Evolutionary conservation across 2,888 invertebrate species (phyloP).

Genomic region (Troglohyphantes excavatus): DNA sequence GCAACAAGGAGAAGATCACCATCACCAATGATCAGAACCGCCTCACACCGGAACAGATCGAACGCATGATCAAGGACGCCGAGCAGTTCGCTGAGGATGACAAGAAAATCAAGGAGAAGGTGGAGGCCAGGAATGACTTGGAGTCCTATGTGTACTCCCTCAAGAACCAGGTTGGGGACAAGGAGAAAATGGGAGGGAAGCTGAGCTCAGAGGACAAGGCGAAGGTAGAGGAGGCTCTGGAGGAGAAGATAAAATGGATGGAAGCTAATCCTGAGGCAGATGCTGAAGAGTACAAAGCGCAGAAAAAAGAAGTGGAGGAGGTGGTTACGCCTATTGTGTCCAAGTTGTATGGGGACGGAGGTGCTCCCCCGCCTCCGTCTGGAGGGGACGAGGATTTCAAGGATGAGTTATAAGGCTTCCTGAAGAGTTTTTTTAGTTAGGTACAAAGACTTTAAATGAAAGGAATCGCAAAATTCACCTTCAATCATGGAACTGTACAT

Average conservation of each 20-base stretch:
- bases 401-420: constrained; percentile 84
- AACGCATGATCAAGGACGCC: constrained; percentile 99
- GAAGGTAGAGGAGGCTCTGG: constrained; percentile 96
- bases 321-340: constrained; percentile 98
- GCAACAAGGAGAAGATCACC: constrained; percentile 98
- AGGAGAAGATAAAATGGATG: constrained; percentile 98
- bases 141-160: constrained; percentile 98
- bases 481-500: constrained; percentile 54
- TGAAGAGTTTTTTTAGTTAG: neutral
- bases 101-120: constrained; percentile 96
- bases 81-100: constrained; percentile 99
- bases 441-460: neutral
- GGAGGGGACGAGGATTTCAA: constrained; percentile 90
- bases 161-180: constrained; percentile 97
- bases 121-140: constrained; percentile 97
- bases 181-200: constrained; percentile 98
- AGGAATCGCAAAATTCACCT: neutral
- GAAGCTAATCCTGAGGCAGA: constrained; percentile 97
- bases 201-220: constrained; percentile 93
- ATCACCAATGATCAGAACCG: constrained; percentile 99
- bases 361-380: constrained; percentile 87
- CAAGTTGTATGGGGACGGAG: constrained; percentile 95
- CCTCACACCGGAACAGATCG: constrained; percentile 98
- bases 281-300: constrained; percentile 94
- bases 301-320: constrained; percentile 96